phyloP scores from a whole-genome alignment of 2,888 invertebrate species.

The Pycnomerus fuliginosus region DNA sequence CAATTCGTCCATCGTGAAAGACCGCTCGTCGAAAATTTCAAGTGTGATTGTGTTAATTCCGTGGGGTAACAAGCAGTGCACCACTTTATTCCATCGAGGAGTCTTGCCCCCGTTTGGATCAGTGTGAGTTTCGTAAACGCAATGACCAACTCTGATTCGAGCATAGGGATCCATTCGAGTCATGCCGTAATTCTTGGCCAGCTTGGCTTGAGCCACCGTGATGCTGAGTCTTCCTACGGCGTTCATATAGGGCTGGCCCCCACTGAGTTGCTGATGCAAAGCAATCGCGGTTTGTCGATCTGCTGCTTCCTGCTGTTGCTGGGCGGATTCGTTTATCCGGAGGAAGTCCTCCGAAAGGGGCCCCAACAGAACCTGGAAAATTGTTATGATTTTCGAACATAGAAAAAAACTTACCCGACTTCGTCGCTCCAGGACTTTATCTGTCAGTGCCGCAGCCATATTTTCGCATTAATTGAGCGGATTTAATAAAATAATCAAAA shows the following conservation, averaged over 20 bases:
- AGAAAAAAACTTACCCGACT: conserved; percentile 41
- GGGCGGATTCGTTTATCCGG: conserved; percentile 57
- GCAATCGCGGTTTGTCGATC: conserved; percentile 78
- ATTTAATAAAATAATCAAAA: conserved; percentile 15
- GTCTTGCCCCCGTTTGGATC: conserved; percentile 93
- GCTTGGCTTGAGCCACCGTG: conserved; percentile 86
- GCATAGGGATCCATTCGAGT: conserved; percentile 97
- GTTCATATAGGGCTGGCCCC: conserved; percentile 52
- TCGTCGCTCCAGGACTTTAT: conserved; percentile 48
- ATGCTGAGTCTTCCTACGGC: conserved; percentile 75
- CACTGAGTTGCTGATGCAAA: conserved; percentile 65
- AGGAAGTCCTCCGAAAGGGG: conserved; percentile 79
- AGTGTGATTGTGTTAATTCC: conserved; percentile 87
- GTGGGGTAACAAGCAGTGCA: conserved; percentile 84
- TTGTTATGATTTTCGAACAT: neutral
- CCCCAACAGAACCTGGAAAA: conserved; percentile 70
- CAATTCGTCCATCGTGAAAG: conserved; percentile 93
- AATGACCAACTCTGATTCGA: conserved; percentile 87
- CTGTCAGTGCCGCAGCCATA: conserved; percentile 49
- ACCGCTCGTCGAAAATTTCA: conserved; percentile 96
- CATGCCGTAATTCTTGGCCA: conserved; percentile 92
- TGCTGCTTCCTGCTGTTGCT: conserved; percentile 70
- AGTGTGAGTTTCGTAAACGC: conserved; percentile 94
- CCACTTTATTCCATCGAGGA: conserved; percentile 94
- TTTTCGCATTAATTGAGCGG: conserved; percentile 18